Evolutionary conservation across 2,888 invertebrate genomes (phyloP).

Genomic region (Aporophyla nigra): DNA sequence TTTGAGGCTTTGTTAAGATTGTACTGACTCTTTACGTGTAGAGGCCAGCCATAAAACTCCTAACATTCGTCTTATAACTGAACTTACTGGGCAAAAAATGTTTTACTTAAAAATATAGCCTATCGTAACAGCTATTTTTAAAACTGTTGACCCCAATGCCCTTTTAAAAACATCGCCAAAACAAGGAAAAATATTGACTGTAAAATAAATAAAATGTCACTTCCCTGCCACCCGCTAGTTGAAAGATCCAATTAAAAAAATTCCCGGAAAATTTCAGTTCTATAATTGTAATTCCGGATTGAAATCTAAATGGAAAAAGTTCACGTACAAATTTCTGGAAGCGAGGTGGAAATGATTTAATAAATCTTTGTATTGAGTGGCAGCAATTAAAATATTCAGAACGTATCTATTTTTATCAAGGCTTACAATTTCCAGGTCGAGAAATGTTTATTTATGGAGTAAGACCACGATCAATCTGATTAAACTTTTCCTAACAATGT

Average conservation of each 20-base stretch:
- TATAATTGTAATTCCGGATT: slow-evolving; percentile 58
- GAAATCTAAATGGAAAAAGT: slow-evolving; percentile 63
- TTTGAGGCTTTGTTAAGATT: slow-evolving; percentile 8
- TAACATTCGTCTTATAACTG: neutral
- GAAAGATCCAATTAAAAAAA: slow-evolving; percentile 46
- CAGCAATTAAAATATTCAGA: neutral
- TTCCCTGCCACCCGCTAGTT: neutral
- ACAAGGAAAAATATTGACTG: neutral
- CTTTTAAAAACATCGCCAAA: neutral
- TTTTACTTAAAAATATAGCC: neutral
- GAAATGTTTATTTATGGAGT: slow-evolving; percentile 17
- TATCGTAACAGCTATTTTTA: no score
- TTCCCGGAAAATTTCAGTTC: slow-evolving; percentile 33
- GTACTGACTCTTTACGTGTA: neutral
- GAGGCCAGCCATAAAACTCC: neutral
- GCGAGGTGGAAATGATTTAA: slow-evolving; percentile 46
- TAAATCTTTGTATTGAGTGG: slow-evolving; percentile 43
- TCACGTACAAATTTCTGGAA: slow-evolving; percentile 43
- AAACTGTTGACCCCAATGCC: no score
- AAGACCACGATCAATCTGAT: neutral
- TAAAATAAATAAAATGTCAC: slow-evolving; percentile 16
- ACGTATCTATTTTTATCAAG: slow-evolving; percentile 22
- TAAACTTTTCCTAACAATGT: neutral
- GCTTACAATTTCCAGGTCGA: neutral
- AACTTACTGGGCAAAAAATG: neutral